Base-by-base conservation (phyloP, 2,113 vertebrate genomes). In the Ageneiosus marmoratus region DNA sequence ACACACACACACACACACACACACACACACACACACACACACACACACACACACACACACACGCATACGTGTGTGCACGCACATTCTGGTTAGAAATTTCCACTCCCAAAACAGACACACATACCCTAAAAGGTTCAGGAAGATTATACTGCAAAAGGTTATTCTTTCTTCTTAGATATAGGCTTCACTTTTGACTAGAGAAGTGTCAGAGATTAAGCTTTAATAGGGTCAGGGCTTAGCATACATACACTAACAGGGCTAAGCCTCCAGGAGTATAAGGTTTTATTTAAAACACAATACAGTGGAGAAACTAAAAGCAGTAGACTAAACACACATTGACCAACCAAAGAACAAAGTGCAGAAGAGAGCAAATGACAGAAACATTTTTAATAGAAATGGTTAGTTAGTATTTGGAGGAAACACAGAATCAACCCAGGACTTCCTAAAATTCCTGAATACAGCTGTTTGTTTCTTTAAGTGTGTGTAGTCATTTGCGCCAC, bases 21-120 rank as follows among this genome's bases (percentile, higher is more conserved):
- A 84, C 22, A 73, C 63, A 84, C 82, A 75, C n/a, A n/a, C n/a
- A n/a, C 44, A 58, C 80, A 79, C 84, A 15, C 75, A 74, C 32
- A 55, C 75, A 77, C 65, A 77, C 75, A 67, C n/a, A 12, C 58
- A 60, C 56, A 73, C 79, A 81, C 58, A 78, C 70, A 15, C 75
- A 74, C n/a, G 44, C 8, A 8, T 44, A 8, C 8, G 44, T 44
- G 44, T 44, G 44, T 44, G 44, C 32, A 55, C 75, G 72, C 65
- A 78, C 81, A 60, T 41, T 16, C 6, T 80, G 75, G 55, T 76
- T 83, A 41, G 55, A 75, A 56, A 69, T 67, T 83, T 15, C 3
- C 63, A 83, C 46, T 12, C 77, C 65, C 60, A 65, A 79, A 69
- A 75, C 53, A 48, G 80, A 79, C 60, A 79, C 15, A 65, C n/a